phyloP scores from a whole-genome alignment of 2,113 vertebrate species.

The Hucho hucho region DNA sequence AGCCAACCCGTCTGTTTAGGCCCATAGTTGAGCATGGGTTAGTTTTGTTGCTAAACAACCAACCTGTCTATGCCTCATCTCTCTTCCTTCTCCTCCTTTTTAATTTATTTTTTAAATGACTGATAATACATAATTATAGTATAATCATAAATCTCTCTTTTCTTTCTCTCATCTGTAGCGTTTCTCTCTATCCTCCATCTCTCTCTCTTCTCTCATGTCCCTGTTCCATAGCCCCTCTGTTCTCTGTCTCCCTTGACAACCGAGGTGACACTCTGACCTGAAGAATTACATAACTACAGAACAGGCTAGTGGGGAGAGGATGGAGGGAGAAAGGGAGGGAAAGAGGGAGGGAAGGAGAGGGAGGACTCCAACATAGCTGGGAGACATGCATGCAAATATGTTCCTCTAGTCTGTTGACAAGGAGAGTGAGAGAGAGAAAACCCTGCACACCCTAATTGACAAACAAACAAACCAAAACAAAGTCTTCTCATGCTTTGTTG shows the following conservation, averaged over 20 bases:
- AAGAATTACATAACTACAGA: constrained; percentile 63
- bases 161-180: constrained; percentile 16
- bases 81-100: neutral
- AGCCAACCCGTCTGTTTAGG: too few relatives aligned
- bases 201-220: constrained; percentile 12
- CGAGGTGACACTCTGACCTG: constrained; percentile 67
- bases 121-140: too few relatives aligned
- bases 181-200: constrained; percentile 11
- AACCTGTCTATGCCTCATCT: too few relatives aligned
- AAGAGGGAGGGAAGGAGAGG: constrained; percentile 26
- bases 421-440: constrained; percentile 23
- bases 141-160: neutral
- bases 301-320: neutral
- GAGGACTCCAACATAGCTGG: neutral
- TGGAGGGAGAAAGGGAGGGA: constrained; percentile 10
- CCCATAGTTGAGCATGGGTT: too few relatives aligned
- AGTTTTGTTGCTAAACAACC: too few relatives aligned
- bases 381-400: too few relatives aligned
- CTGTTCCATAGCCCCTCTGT: constrained; percentile 47
- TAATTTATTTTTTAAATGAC: neutral
- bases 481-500: too few relatives aligned
- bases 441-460: neutral
- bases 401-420: neutral
- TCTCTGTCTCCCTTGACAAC: constrained; percentile 67
- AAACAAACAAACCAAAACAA: too few relatives aligned